Base-by-base conservation (phyloP, 2,113 vertebrate genomes). In the Ptilorrhoa leucosticta region DNA sequence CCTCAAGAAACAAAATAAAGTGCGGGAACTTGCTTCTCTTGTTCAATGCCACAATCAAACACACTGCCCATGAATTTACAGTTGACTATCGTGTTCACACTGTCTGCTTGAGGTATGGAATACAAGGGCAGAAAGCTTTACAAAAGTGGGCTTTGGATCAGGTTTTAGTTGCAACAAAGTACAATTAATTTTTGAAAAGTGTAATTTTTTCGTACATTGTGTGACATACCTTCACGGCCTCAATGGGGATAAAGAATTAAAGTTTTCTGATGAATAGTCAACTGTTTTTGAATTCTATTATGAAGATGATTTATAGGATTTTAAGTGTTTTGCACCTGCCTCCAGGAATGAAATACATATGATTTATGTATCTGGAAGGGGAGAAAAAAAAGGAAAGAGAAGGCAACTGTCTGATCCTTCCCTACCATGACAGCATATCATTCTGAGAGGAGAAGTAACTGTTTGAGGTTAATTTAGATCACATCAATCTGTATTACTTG, bases 401-500 rank as follows among this genome's bases (percentile, higher is more conserved):
- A 82, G 21, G 28, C 73, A 72, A 47, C 44, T 66, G 31, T 53
- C 63, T 90, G 68, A 80, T 92, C 60, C 35, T 91, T 86, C 77
- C 71, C 47, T 50, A 37, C 40, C 64, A 77, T 48, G 93, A 61
- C 72, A 94, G 40, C 26, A 26, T 94, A 95, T 96, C 54, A 91
- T 90, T 95, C 82, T 94, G 93, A 88, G 81, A 84, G 85, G 54
- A 61, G 93, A 96, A 96, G 70, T 88, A 93, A 96, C 83, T 83
- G 45, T 96, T 94, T 88, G 94, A 97, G 65, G 61, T 96, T 97
- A 97, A 96, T 94, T 88, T 87, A 96, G 76, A 93, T 97, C 91
- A 96, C 79, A 97, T 70, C 94, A 96, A 97, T 97, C 78, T 87
- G 94, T 90, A 88, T 97, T 96, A 96, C 96, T 91, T 97, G 92